phyloP scores from a whole-genome alignment of 2,113 vertebrate genomes.

The Phylloscopus whistleri region DNA sequence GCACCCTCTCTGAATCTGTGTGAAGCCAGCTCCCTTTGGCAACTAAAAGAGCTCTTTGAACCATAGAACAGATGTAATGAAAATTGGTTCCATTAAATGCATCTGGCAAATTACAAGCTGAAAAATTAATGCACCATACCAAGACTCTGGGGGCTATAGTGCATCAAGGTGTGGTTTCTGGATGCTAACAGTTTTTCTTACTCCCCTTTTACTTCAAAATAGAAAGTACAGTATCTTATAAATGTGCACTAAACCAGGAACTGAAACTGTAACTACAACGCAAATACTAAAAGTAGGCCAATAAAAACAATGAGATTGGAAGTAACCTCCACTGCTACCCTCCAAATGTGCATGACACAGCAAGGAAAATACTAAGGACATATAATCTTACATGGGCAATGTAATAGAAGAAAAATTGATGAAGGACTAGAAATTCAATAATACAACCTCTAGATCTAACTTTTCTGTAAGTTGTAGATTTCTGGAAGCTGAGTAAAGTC shows the following conservation, averaged over 20 bases:
- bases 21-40: conserved; percentile 75
- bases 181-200: conserved; percentile 59
- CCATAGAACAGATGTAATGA: conserved; percentile 81
- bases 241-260: neutral
- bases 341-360: neutral
- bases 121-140: conserved; percentile 79
- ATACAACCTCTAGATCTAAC: neutral
- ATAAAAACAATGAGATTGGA: neutral
- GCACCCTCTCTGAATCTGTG: conserved; percentile 59
- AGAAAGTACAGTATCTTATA: conserved; percentile 12
- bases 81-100: conserved; percentile 84
- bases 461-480: neutral
- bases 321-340: neutral
- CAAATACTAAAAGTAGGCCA: neutral
- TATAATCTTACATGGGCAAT: neutral
- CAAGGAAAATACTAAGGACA: neutral
- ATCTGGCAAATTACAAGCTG: conserved; percentile 81
- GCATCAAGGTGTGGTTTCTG: conserved; percentile 77
- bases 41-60: conserved; percentile 79
- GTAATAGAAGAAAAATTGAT: neutral
- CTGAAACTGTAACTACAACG: neutral
- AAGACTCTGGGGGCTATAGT: conserved; percentile 70
- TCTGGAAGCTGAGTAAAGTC: neutral
- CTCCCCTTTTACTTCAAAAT: neutral
- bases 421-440: neutral